Base-by-base conservation (phyloP, 2,888 invertebrate species). In the Exocentrus adspersus region DNA sequence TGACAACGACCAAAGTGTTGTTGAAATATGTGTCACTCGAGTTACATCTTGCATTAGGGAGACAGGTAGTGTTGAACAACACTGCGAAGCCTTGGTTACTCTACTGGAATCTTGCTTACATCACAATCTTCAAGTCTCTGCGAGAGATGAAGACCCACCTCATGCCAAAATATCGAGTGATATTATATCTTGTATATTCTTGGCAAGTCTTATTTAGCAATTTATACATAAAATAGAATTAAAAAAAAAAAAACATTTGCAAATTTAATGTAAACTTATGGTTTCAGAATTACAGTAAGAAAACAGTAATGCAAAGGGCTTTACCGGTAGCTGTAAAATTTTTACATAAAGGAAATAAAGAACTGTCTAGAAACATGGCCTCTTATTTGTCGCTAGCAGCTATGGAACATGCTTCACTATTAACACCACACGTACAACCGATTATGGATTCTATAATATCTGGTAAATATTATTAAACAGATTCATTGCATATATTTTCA, bases 81-180 rank as follows among this genome's bases (percentile, higher is more conserved):
- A 97, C 83, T 93, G 93, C 52, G 88, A 90, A 53, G 90, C 93
- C 0, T 84, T 97, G 70, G 94, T 97, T 17, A 89, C 90, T 41
- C 84, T 97, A 56, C 84, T 97, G 64, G 93, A 95, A 84, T 92
- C 93, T 28, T 97, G 96, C 78, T 84, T 97, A 71, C 90, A 92
- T 79, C 94, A 96, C 86, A 94, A 94, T 82, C 85, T 96, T 72
- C 92, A 93, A 84, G 92, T 94, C 0, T 85, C 88, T 28, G 83
- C 87, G 17, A 85, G 89, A 73, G 93, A 94, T 82, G 93, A 93
- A 78, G 96, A 97, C 84, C 94, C 96, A 32, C 96, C 97, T 1
- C 97, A 97, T 86, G 95, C 96, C 48, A 97, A 97, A 85, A 97
- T 97, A 78, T 95, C 96, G 16, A 94, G 95, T 46, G 97, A 97